Conservation (phyloP, 92 coral and sea anemone genomes). For the Phymanthus crucifer region DNA sequence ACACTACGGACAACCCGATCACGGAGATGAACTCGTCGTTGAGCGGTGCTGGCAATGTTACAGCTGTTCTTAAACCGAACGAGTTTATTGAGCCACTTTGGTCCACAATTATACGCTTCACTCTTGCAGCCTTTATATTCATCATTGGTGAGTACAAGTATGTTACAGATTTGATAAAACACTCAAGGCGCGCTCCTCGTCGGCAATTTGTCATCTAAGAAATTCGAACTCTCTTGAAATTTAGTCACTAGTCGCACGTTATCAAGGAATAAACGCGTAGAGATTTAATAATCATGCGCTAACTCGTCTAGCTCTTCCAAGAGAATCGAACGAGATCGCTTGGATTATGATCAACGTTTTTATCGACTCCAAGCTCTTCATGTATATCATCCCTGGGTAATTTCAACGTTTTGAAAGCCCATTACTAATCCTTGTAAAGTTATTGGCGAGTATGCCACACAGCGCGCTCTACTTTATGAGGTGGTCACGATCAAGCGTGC, state of each 20-base stretch:
- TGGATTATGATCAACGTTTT: neutral
- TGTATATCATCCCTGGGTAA: neutral
- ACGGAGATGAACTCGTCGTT: constrained; percentile 1
- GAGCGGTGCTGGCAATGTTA: neutral
- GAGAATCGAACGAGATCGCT: no score
- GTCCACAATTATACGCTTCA: constrained; percentile 69
- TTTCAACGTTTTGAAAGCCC: neutral
- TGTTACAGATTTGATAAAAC: neutral
- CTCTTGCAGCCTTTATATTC: constrained; percentile 55
- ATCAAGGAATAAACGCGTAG: neutral
- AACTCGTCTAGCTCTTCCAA: neutral
- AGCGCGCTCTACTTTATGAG: neutral
- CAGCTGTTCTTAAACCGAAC: neutral
- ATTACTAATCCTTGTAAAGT: neutral
- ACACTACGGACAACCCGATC: neutral
- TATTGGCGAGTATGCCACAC: constrained; percentile 22
- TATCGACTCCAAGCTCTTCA: constrained; percentile 6
- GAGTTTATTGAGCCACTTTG: constrained; percentile 55
- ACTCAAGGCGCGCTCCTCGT: neutral
- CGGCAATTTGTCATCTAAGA: neutral
- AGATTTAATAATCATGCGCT: neutral
- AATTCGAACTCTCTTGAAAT: neutral
- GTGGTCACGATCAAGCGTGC: neutral
- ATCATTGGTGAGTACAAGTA: constrained; percentile 56
- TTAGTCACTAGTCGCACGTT: neutral